A percentile compares a stretch with the other conserved stretches of the same genome.
phyloP scores from a whole-genome alignment of 37 sponge, comb jelly and placozoan species.

The Tethya wilhelma region DNA sequence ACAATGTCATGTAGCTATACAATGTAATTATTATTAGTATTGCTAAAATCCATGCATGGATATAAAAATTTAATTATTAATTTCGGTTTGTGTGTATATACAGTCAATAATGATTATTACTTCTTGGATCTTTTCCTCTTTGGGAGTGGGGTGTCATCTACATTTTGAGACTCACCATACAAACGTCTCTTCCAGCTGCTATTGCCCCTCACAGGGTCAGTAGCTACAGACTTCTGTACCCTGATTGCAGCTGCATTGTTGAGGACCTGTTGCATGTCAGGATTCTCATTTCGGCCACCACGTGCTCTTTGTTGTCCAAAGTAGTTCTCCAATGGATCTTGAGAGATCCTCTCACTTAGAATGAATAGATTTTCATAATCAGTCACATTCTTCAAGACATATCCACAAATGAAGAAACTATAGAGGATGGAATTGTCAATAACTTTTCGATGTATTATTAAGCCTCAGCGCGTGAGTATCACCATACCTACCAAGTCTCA shows the following conservation, averaged over 20 bases:
- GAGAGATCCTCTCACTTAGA: conserved; percentile 20
- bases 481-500: no score
- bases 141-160: conserved; percentile 25
- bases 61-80: no score
- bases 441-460: no score
- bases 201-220: conserved; percentile 23
- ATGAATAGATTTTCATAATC: not conserved
- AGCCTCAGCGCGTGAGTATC: not conserved
- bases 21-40: no score
- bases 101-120: not conserved
- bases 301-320: conserved; percentile 37
- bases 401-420: conserved; percentile 21
- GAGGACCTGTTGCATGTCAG: conserved; percentile 23
- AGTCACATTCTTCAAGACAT: not conserved
- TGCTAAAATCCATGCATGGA: no score
- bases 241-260: conserved; percentile 28
- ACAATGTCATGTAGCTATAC: no score
- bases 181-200: conserved; percentile 7
- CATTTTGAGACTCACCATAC: not conserved
- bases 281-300: conserved; percentile 34
- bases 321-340: conserved; percentile 28
- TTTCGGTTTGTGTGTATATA: not conserved
- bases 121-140: conserved; percentile 3
- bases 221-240: conserved; percentile 12
- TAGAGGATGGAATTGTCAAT: not conserved